Conservation (phyloP, 2,797 vertebrate genomes). For the Melanotaenia parkinsoni region DNA sequence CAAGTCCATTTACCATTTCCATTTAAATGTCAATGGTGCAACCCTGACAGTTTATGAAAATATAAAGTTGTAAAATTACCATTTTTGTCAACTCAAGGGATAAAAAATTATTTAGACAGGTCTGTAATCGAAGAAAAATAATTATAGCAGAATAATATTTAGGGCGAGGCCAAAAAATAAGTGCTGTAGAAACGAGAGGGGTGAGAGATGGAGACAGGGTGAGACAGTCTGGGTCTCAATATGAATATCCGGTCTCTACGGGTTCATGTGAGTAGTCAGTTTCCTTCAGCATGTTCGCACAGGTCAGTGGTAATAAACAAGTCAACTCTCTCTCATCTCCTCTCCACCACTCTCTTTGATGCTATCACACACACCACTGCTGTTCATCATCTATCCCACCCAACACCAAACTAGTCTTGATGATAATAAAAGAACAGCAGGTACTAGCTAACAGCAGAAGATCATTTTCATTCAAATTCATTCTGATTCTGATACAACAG, state of each 20-base stretch:
- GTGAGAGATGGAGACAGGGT: slow-evolving; percentile 38
- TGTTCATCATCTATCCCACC: slow-evolving; percentile 35
- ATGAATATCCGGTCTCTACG: slow-evolving; percentile 70
- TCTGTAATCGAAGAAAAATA: slow-evolving; percentile 26
- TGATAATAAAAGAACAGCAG: slow-evolving; percentile 78
- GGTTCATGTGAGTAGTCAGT: slow-evolving; percentile 48
- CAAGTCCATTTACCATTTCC: too few relatives aligned
- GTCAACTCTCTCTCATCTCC: slow-evolving; percentile 69
- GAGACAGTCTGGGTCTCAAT: slow-evolving; percentile 61
- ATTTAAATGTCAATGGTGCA: too few relatives aligned
- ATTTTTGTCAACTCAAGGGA: too few relatives aligned
- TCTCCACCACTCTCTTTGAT: slow-evolving; percentile 61
- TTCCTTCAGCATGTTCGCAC: slow-evolving; percentile 65
- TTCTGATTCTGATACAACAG: slow-evolving; percentile 10
- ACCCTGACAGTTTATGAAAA: too few relatives aligned
- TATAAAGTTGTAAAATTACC: too few relatives aligned
- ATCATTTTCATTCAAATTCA: slow-evolving; percentile 74
- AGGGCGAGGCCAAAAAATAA: not conserved
- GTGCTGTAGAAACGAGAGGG: not conserved
- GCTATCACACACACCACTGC: slow-evolving; percentile 56
- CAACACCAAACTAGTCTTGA: slow-evolving; percentile 46
- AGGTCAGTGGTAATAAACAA: slow-evolving; percentile 82
- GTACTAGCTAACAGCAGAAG: slow-evolving; percentile 62
- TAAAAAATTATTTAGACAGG: too few relatives aligned
- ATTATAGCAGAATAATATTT: slow-evolving; percentile 26